Base-by-base conservation (phyloP, 2,797 vertebrate genomes). In the Scyliorhinus canicula region DNA sequence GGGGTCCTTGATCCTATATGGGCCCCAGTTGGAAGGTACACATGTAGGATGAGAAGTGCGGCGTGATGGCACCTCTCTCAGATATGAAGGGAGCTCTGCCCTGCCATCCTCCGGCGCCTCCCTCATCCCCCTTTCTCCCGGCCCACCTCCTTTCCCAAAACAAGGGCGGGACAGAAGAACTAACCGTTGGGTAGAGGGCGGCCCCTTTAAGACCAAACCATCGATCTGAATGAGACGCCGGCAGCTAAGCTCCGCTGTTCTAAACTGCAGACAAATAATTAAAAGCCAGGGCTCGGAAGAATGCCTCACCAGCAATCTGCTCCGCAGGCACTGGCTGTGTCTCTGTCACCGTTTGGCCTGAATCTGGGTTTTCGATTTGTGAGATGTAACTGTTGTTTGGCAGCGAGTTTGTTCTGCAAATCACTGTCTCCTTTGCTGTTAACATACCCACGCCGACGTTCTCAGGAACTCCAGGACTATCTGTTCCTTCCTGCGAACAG, bases 381-480 rank as follows among this genome's bases (percentile, higher is more conserved):
- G 65, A 67, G 52, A 6, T 35, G 44, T 71, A 93, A 50, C 93
- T 93, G 63, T 71, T 71, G 93, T 93, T 71, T 31, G 93, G 93
- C 93, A 93, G 65, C 19, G 93, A 93, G 24, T 24, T 67, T 16
- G 93, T 71, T 52, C 93, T 67, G 93, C 35, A 93, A 31, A 93
- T 71, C 12, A 65, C 65, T 52, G 65, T 31, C 47, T 93, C 65
- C 40, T 47, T 71, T 26, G 52, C 9, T 8, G 93, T 71, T 35
- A 71, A 9, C n/a, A 91, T 44, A 65, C 40, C 44, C 26, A 65
- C 28, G 93, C 12, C 71, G 93, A 11, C 65, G 19, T 71, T 35
- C 65, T 71, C 93, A 52, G 44, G 5, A 12, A 31, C 14, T 28
- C 65, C 63, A 2, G 63, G 91, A 7, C 65, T 50, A 8, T 35